Evolutionary conservation across 1,140 invertebrate genomes (phyloP).

Genomic region (Meteorus sp.): DNA sequence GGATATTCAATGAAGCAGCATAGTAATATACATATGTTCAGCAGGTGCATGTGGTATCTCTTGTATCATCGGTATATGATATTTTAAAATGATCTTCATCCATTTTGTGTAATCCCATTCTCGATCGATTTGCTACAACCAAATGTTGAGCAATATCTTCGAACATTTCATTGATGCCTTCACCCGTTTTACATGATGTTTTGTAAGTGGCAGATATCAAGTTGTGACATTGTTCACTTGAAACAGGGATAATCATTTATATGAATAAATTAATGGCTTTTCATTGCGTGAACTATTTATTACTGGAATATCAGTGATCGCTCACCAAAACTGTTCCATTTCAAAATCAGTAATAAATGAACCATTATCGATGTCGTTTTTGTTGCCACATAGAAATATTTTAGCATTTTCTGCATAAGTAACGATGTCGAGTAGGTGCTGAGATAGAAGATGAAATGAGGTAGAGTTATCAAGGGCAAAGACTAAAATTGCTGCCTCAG

Average conservation of each 20-base stretch:
- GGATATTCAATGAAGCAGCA: too few species aligned
- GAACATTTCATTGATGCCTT: slow-evolving; percentile 90
- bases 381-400: slow-evolving; percentile 91
- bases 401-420: slow-evolving; percentile 92
- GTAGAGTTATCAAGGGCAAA: slow-evolving; percentile 88
- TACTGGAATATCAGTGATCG: slow-evolving; percentile 1
- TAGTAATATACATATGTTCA: slow-evolving; percentile 37
- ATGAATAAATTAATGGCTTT: too few species aligned
- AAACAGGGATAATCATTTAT: slow-evolving; percentile 44
- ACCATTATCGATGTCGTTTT: slow-evolving; percentile 75
- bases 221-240: slow-evolving; percentile 88
- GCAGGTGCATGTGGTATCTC: slow-evolving; percentile 69
- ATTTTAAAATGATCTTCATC: slow-evolving; percentile 80
- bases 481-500: slow-evolving; percentile 86
- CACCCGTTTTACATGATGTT: slow-evolving; percentile 87
- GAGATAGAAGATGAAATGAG: slow-evolving; percentile 88
- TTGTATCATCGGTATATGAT: slow-evolving; percentile 65
- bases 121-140: slow-evolving; percentile 76
- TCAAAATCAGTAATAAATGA: slow-evolving; percentile 84
- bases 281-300: too few species aligned
- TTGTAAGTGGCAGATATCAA: slow-evolving; percentile 86
- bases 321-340: slow-evolving; percentile 86
- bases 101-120: slow-evolving; percentile 77
- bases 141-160: slow-evolving; percentile 80
- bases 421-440: slow-evolving; percentile 88